Percentiles rank a stretch among this genome's conserved stretches.
Conservation (phyloP, 2,113 vertebrate species). For the Pteruthius melanotis region DNA sequence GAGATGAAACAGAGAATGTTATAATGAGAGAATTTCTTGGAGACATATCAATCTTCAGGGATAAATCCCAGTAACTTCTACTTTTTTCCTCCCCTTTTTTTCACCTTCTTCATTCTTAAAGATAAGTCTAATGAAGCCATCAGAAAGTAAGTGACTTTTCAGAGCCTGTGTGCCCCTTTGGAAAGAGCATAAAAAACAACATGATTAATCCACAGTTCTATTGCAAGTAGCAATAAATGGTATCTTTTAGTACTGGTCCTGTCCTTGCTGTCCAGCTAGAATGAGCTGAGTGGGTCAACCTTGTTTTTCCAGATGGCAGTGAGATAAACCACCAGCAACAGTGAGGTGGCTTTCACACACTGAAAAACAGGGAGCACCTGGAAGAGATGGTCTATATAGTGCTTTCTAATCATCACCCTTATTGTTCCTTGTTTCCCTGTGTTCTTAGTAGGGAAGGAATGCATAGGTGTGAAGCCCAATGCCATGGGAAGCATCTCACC, state of each 20-base stretch:
- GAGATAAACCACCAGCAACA: background rate
- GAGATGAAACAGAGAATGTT: background rate
- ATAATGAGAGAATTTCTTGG: background rate
- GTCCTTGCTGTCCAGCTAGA: background rate
- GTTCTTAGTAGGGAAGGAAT: background rate
- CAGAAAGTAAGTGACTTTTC: background rate
- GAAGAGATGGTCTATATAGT: background rate
- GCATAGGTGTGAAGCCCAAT: background rate
- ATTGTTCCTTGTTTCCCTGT: background rate
- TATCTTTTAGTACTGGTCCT: background rate
- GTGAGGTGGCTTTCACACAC: background rate
- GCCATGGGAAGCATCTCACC: conserved; percentile 67
- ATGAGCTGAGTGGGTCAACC: background rate
- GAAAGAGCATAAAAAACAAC: background rate
- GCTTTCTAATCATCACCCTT: background rate
- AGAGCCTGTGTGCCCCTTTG: background rate
- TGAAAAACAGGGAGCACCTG: background rate
- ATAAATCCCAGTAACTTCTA: background rate
- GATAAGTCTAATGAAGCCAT: background rate
- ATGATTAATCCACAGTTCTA: background rate
- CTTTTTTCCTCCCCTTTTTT: background rate
- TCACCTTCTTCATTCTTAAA: background rate
- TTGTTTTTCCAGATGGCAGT: background rate
- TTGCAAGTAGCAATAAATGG: background rate
- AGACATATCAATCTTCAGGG: background rate